Conservation (phyloP, 2,113 vertebrate genomes). For the Manacus vitellinus region DNA sequence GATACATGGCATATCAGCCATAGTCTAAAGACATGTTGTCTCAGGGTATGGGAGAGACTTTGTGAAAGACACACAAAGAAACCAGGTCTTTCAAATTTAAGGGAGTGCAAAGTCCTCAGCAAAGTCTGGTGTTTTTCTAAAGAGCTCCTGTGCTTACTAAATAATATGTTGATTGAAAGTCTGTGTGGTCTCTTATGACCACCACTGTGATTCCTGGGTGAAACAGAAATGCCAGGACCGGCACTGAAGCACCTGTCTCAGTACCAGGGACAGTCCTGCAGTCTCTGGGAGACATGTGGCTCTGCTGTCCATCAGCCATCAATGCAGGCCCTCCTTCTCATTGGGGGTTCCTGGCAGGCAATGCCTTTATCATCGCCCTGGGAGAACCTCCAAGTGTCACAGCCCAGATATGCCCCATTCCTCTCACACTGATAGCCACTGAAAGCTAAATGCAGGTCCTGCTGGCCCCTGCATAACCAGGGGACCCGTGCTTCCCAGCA, state of each 20-base stretch:
- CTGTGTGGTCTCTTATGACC: background rate
- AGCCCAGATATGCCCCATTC: background rate
- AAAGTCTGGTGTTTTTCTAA: background rate
- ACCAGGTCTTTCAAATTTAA: background rate
- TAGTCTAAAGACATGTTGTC: background rate
- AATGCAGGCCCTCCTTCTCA: background rate
- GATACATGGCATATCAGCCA: background rate
- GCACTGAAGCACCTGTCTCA: background rate
- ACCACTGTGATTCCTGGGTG: background rate
- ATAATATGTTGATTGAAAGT: background rate
- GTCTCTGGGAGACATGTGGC: background rate
- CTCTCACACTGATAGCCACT: background rate
- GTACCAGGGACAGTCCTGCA: background rate
- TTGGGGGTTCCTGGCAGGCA: background rate
- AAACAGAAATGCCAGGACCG: background rate
- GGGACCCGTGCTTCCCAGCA: background rate
- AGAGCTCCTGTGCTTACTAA: background rate
- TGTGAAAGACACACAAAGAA: background rate
- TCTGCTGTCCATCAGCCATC: background rate
- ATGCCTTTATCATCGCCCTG: background rate
- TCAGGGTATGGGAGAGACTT: background rate
- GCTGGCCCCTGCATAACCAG: background rate
- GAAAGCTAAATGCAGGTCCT: background rate
- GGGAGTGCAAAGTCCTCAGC: background rate
- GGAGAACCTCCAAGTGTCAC: background rate